Conservation (phyloP, 2,113 vertebrate species). For the Cinclus cinclus region DNA sequence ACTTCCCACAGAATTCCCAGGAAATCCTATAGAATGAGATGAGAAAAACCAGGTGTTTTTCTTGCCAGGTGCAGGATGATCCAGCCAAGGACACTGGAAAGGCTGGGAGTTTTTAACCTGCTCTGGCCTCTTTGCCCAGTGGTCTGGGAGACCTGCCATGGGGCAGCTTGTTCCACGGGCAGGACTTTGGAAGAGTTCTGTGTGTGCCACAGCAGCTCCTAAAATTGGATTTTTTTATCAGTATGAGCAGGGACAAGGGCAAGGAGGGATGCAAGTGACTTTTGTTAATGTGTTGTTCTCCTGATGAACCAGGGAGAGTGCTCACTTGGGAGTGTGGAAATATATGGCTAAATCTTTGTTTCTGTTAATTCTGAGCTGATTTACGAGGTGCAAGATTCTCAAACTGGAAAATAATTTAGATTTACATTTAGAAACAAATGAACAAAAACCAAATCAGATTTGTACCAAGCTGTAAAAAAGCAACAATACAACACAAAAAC, state of each 20-base stretch:
- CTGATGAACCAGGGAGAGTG: background rate
- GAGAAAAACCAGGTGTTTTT: background rate
- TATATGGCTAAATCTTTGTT: background rate
- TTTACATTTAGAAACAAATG: background rate
- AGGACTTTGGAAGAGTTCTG: background rate
- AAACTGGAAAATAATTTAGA: background rate
- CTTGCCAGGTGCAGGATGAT: background rate
- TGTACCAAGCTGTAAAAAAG: background rate
- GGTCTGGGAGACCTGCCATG: rapidly evolving
- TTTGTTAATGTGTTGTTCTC: background rate
- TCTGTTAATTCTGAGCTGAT: background rate
- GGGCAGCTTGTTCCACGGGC: background rate
- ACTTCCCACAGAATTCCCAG: background rate
- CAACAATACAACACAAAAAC: background rate
- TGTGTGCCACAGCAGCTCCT: background rate
- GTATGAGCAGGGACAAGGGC: background rate
- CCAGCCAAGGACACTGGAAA: background rate
- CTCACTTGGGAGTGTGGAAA: background rate
- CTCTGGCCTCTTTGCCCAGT: background rate
- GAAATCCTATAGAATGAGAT: background rate
- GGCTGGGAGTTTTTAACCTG: background rate
- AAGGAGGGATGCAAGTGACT: background rate
- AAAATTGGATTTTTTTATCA: background rate
- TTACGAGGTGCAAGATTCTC: background rate
- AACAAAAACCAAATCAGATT: background rate